Percentiles rank a stretch among this genome's conserved stretches.
phyloP scores from a whole-genome alignment of 2,888 invertebrate genomes.

The Hedya salicella region DNA sequence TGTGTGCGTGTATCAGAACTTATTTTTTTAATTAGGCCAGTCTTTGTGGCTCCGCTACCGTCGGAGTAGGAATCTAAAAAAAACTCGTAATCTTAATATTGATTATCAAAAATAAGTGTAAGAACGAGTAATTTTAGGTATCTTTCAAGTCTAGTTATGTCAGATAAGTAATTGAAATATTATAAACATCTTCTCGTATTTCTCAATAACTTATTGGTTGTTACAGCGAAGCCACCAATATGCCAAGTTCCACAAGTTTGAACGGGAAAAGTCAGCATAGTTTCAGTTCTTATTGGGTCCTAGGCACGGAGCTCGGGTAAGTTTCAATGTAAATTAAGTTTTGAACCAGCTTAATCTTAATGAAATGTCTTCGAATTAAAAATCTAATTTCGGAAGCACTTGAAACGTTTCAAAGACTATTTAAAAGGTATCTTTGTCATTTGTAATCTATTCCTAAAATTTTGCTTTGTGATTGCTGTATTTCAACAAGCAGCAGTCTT shows the following conservation, averaged over 20 bases:
- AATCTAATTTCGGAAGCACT: slow-evolving; percentile 31
- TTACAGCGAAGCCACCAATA: neutral
- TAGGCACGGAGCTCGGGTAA: slow-evolving; percentile 7
- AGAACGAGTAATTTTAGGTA: no score
- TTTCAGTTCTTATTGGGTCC: slow-evolving; percentile 16
- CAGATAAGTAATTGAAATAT: no score
- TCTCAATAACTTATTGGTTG: neutral
- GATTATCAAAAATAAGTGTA: no score
- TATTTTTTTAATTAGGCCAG: no score
- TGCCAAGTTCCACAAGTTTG: neutral
- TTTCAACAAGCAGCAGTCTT: neutral
- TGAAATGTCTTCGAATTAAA: slow-evolving; percentile 36
- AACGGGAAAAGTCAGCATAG: slow-evolving; percentile 7
- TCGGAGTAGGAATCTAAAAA: no score
- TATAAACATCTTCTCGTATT: neutral
- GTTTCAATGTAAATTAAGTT: slow-evolving; percentile 28
- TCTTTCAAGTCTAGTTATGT: no score
- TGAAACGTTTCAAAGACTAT: slow-evolving; percentile 14
- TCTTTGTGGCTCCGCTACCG: no score
- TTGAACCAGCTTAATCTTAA: slow-evolving; percentile 30
- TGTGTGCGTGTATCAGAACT: no score
- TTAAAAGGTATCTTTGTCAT: slow-evolving; percentile 27
- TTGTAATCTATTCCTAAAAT: slow-evolving; percentile 6
- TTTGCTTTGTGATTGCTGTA: neutral
- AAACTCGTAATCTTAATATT: no score